Conservation (phyloP, 1,140 invertebrate genomes). For the Pogonomyrmex californicus region DNA sequence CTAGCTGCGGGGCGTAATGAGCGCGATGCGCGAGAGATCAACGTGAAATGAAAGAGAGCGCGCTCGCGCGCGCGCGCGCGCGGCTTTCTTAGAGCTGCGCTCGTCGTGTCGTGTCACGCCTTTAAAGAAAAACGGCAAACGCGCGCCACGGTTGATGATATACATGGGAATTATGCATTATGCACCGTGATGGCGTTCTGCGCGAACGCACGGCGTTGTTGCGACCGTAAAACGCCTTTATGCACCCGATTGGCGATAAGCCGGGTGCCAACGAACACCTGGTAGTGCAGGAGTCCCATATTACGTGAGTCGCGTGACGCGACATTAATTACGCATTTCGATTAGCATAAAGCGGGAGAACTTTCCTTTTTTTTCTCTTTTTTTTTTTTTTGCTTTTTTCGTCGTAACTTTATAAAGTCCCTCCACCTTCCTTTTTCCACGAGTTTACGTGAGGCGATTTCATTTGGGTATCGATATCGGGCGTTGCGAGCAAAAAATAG, state of each 20-base stretch:
- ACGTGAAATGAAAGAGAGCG: slow-evolving; percentile 57
- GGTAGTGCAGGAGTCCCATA: not conserved
- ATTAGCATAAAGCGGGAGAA: slow-evolving; percentile 9
- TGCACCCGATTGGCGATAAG: slow-evolving; percentile 56
- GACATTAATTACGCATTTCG: slow-evolving; percentile 40
- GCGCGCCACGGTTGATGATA: slow-evolving; percentile 63
- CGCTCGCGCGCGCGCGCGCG: not conserved
- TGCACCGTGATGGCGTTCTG: not conserved
- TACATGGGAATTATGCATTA: slow-evolving; percentile 69
- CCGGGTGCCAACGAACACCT: slow-evolving; percentile 18
- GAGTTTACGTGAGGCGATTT: slow-evolving; percentile 1
- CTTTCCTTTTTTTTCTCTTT: not conserved
- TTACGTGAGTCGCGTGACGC: slow-evolving; percentile 18
- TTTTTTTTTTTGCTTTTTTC: not conserved
- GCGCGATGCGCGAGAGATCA: slow-evolving; percentile 67
- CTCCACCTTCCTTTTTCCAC: not conserved
- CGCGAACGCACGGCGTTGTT: slow-evolving; percentile 4
- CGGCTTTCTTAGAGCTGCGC: slow-evolving; percentile 6
- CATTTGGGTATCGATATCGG: not conserved
- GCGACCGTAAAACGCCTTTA: slow-evolving; percentile 38
- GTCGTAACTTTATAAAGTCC: not conserved
- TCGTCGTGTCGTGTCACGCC: slow-evolving; percentile 5
- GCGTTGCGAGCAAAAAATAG: not conserved
- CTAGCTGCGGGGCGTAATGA: slow-evolving; percentile 58
- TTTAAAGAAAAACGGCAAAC: slow-evolving; percentile 67